Conservation (phyloP, 2,113 vertebrate species). For the Rhinopomastus cyanomelas region DNA sequence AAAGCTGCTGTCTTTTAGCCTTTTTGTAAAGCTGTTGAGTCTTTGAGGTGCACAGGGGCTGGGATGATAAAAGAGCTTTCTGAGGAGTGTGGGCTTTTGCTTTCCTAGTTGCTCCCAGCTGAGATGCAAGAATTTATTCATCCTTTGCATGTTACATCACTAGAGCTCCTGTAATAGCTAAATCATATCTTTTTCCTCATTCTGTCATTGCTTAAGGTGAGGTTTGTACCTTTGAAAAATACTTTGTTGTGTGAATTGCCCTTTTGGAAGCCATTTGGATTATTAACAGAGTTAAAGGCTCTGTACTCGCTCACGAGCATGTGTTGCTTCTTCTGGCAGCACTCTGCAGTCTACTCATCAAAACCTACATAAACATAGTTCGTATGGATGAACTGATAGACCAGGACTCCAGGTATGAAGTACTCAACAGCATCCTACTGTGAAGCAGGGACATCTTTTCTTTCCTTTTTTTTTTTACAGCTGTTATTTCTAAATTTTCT, state of each 20-base stretch:
- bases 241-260: background rate
- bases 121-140: background rate
- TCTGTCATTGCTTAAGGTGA: background rate
- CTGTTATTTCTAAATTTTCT: background rate
- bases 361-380: background rate
- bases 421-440: background rate
- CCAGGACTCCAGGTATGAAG: background rate
- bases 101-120: background rate
- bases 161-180: background rate
- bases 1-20: background rate
- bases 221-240: background rate
- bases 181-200: background rate
- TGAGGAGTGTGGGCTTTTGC: background rate
- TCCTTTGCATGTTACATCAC: background rate
- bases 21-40: background rate
- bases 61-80: background rate
- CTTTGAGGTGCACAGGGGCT: background rate
- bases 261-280: background rate
- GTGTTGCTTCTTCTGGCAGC: background rate
- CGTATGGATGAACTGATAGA: background rate
- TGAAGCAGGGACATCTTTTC: background rate
- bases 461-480: background rate
- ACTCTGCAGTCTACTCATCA: background rate
- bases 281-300: background rate
- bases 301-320: background rate